Evolutionary conservation across 2,888 invertebrate genomes (phyloP), one percentile per base, ranked within the genome.

Genomic region (Thalpophila matura): DNA sequence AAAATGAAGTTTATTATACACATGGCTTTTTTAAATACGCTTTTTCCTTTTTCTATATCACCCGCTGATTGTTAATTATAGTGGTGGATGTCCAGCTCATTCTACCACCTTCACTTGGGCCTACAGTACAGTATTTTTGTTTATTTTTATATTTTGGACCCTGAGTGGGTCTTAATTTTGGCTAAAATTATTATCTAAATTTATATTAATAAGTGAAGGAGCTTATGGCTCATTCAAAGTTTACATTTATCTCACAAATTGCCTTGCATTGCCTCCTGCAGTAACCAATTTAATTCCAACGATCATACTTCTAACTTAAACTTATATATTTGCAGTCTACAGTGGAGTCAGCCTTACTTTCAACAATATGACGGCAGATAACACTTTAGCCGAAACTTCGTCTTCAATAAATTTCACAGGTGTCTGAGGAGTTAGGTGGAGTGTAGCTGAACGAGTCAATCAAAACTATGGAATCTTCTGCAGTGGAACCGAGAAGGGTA

Each of bases 401-500:
- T 50, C 51, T 40, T 80, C 51, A 82, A 62, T 82, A 84, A 22
- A 84, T 54, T n/a, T 65, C 49, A 62, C 89, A 86, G 29, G 71
- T 62, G 5, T 72, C 68, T 29, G 81, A 76, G 12, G 62, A 45
- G 42, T 51, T 35, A 4, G 84, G 85, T 20, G 84, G 81, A 37
- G 82, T 83, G 59, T 89, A 89, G 35, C 86, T 79, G 53, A 90
- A 82, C 3, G 90, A 90, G 57, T 88, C 88, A 2, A 90, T 71
- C 2, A 87, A 40, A 9, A 89, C 85, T 42, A 80, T 71, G 4
- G 89, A 85, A 0, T 69, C 72, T n/a, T 76, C 66, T 6, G 80
- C 74, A 20, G 82, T 84, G 12, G 80, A 74, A 29, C 88, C 89
- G 9, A 85, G 67, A 9, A 89, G 71, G 7, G 85, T 84, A 40